Conservation (phyloP, 92 coral and sea anemone genomes). For the Montipora capitata region DNA sequence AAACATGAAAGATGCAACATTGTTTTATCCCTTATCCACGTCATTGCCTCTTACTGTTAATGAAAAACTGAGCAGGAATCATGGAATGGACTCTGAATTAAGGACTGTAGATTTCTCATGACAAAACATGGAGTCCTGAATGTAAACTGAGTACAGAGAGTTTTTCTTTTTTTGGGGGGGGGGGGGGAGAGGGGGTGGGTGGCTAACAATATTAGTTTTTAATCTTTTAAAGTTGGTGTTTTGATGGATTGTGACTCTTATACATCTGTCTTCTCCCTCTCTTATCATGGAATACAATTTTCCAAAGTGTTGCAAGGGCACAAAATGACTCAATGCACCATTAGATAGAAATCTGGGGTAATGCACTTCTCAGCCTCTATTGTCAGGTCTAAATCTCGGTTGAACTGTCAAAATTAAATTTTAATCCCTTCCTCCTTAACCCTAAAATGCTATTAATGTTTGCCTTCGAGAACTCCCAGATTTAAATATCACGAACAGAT, state of each 20-base stretch:
- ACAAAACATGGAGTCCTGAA: slow-evolving; percentile 16
- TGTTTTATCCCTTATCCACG: slow-evolving; percentile 14
- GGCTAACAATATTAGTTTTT: slow-evolving; percentile 6
- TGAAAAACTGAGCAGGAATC: background rate
- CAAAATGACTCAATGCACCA: slow-evolving; percentile 25
- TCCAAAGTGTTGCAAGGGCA: slow-evolving; percentile 12
- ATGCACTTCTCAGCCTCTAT: slow-evolving; percentile 25
- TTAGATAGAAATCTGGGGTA: background rate
- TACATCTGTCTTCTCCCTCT: slow-evolving; percentile 26
- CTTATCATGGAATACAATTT: slow-evolving; percentile 15
- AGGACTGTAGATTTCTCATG: slow-evolving; percentile 10
- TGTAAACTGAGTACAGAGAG: slow-evolving; percentile 1
- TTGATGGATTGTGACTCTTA: slow-evolving; percentile 18
- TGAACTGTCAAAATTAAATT: slow-evolving; percentile 8
- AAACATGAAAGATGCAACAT: slow-evolving; percentile 19
- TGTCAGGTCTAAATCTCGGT: background rate
- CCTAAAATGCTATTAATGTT: background rate
- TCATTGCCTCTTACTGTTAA: slow-evolving; percentile 22
- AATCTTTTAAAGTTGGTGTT: slow-evolving; percentile 10
- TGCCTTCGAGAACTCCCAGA: slow-evolving; percentile 15
- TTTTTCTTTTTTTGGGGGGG: background rate
- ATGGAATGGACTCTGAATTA: slow-evolving; percentile 18
- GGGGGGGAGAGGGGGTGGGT: slow-evolving; percentile 7
- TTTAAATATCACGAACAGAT: slow-evolving; percentile 7
- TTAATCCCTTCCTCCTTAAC: slow-evolving; percentile 11